phyloP scores from a whole-genome alignment of 1,140 invertebrate genomes.

The Cydia fagiglandana region DNA sequence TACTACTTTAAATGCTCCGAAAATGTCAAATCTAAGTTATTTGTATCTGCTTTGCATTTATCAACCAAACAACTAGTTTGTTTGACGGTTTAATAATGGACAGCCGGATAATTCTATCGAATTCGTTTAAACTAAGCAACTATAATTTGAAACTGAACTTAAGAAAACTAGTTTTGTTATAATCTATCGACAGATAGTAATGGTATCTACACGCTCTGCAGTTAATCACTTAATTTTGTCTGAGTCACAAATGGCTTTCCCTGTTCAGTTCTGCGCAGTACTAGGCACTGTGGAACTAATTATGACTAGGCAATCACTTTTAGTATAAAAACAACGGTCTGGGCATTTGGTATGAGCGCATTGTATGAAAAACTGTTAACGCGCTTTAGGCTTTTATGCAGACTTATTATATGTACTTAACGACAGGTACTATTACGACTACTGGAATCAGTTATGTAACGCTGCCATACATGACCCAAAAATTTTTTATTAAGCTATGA shows the following conservation, averaged over 20 bases:
- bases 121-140: background rate
- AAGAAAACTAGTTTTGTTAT: background rate
- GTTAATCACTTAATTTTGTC: background rate
- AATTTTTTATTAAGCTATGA: no score
- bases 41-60: conserved; percentile 14
- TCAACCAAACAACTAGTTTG: conserved; percentile 27
- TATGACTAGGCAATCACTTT: background rate
- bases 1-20: background rate
- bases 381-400: no score
- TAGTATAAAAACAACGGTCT: no score
- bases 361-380: no score
- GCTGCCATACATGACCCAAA: no score
- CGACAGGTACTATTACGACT: no score
- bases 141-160: background rate
- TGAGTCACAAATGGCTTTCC: conserved; percentile 4
- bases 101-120: conserved; percentile 29
- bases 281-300: background rate
- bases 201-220: background rate
- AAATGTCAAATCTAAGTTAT: background rate
- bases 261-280: background rate
- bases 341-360: no score
- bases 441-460: no score
- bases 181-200: background rate
- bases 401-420: no score
- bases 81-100: conserved; percentile 31